A percentile compares a stretch with the other conserved stretches of the same genome.
Conservation (phyloP, 2,888 invertebrate genomes). For the Nemurella pictetii region DNA sequence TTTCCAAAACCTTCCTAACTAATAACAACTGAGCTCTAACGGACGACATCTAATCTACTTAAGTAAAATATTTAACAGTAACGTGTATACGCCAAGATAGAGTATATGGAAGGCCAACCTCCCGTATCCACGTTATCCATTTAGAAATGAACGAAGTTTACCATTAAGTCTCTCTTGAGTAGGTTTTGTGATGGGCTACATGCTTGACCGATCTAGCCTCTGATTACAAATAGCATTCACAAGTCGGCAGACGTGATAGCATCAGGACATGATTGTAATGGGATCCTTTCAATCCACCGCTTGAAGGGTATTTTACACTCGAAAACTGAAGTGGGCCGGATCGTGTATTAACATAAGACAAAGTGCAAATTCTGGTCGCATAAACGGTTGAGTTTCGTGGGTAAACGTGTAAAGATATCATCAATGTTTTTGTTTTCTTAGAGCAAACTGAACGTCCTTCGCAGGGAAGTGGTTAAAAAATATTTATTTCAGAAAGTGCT, state of each 20-base stretch:
- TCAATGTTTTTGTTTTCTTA: neutral
- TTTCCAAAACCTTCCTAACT: slow-evolving; percentile 28
- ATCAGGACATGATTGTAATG: slow-evolving; percentile 10
- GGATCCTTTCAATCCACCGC: slow-evolving; percentile 2
- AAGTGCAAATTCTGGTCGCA: neutral
- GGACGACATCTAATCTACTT: slow-evolving; percentile 30
- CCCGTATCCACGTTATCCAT: slow-evolving; percentile 14
- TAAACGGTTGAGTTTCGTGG: neutral
- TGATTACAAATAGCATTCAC: slow-evolving; percentile 12
- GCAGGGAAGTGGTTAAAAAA: neutral
- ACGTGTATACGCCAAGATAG: slow-evolving; percentile 1
- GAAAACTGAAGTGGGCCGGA: neutral
- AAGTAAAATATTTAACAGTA: slow-evolving; percentile 31
- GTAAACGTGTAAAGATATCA: neutral
- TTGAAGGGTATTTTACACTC: neutral
- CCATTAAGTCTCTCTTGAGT: slow-evolving; percentile 11
- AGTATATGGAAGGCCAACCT: neutral
- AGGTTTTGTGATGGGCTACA: neutral
- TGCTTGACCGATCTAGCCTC: slow-evolving; percentile 18
- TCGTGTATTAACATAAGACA: neutral
- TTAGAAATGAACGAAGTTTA: slow-evolving; percentile 19
- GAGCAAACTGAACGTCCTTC: neutral
- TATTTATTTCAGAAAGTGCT: too few species aligned
- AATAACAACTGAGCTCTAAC: slow-evolving; percentile 29
- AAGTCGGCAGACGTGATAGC: neutral